Percentiles rank a stretch among this genome's conserved stretches.
Evolutionary conservation across 2,797 vertebrate genomes (phyloP).

Genomic region (Echeneis naucrates): DNA sequence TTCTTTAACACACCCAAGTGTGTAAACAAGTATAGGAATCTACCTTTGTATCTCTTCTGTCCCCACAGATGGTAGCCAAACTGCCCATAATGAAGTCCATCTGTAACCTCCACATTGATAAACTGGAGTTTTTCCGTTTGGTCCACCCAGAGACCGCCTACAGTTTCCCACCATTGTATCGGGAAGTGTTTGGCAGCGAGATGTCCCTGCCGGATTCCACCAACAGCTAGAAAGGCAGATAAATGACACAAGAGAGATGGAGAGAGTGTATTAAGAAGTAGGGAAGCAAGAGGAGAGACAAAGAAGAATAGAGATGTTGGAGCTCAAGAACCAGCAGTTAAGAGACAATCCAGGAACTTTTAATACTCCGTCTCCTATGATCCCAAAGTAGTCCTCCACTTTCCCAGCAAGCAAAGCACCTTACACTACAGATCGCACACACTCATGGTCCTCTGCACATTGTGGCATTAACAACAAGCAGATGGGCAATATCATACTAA

Average conservation of each 20-base stretch:
- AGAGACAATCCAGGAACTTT: constrained; percentile 82
- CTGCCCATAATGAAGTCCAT: constrained; percentile 93
- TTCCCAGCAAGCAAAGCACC: constrained; percentile 81
- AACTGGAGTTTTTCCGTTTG: constrained; percentile 93
- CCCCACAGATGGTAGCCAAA: constrained; percentile 89
- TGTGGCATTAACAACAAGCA: constrained; percentile 76
- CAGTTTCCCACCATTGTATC: constrained; percentile 92
- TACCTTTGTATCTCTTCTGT: constrained; percentile 32
- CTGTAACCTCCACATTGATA: constrained; percentile 92
- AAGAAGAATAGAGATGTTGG: constrained; percentile 71
- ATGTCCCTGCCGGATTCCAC: constrained; percentile 88
- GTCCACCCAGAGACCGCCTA: constrained; percentile 91
- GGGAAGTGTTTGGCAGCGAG: constrained; percentile 93
- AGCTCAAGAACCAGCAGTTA: constrained; percentile 80
- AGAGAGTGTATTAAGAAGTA: constrained; percentile 58
- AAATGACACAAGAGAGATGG: constrained; percentile 45
- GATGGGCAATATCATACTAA: constrained; percentile 55
- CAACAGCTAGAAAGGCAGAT: constrained; percentile 83
- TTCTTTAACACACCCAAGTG: background rate
- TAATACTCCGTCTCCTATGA: constrained; percentile 70
- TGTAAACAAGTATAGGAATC: background rate
- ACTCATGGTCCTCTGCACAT: constrained; percentile 74
- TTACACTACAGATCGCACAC: constrained; percentile 80
- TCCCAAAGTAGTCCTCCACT: constrained; percentile 77
- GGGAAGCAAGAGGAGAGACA: constrained; percentile 68